Conservation (phyloP, 2,888 invertebrate genomes). For the Nemapogon koenigi region DNA sequence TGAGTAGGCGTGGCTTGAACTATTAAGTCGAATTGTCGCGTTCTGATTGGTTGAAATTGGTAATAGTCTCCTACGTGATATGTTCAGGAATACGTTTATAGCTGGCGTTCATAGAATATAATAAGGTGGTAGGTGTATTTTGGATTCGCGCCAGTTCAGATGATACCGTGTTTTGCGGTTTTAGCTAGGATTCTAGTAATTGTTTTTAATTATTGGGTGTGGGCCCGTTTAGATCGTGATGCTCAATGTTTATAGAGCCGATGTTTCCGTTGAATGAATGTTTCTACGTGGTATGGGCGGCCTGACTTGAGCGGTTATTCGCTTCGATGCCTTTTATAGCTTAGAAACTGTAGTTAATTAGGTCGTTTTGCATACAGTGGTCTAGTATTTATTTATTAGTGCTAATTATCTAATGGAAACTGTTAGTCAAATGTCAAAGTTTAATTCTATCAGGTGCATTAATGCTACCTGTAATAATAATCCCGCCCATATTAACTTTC, state of each 20-base stretch:
- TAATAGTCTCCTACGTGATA: slow-evolving; percentile 62
- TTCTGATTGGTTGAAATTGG: slow-evolving; percentile 64
- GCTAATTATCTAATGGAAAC: too few species aligned
- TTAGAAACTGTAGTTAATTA: slow-evolving; percentile 1
- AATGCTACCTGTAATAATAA: too few species aligned
- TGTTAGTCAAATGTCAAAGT: too few species aligned
- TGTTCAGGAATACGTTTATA: slow-evolving; percentile 64
- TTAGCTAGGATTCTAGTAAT: slow-evolving; percentile 42
- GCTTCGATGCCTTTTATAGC: slow-evolving; percentile 8
- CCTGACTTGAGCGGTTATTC: slow-evolving; percentile 9
- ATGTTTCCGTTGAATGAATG: slow-evolving; percentile 29
- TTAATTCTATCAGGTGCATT: too few species aligned
- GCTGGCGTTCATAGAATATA: slow-evolving; percentile 60
- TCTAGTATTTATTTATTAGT: too few species aligned
- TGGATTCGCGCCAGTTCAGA: slow-evolving; percentile 52
- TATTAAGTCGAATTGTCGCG: slow-evolving; percentile 63
- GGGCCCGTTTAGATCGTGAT: slow-evolving; percentile 16
- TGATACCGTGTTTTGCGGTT: slow-evolving; percentile 45
- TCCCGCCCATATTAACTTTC: too few species aligned
- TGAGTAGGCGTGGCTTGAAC: slow-evolving; percentile 61
- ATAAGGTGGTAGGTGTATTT: slow-evolving; percentile 53
- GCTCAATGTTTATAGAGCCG: slow-evolving; percentile 13
- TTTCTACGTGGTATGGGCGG: slow-evolving; percentile 25
- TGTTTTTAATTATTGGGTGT: slow-evolving; percentile 47
- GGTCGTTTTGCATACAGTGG: neutral